Percentiles rank a stretch among this genome's conserved stretches.
phyloP scores from a whole-genome alignment of 2,797 vertebrate genomes.

The Danio choprae region DNA sequence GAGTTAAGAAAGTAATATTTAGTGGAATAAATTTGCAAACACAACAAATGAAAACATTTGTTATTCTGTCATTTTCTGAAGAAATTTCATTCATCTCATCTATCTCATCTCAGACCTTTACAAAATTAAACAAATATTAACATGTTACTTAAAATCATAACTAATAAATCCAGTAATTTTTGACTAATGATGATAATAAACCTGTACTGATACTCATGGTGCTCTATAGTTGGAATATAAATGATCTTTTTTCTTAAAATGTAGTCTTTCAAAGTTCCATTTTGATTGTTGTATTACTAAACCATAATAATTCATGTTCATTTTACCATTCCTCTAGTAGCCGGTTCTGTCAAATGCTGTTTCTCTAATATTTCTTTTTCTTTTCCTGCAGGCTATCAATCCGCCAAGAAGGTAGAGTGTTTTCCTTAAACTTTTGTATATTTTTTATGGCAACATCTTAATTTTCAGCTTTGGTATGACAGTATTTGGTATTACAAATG shows the following conservation, averaged over 20 bases:
- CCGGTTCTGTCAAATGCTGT: background rate
- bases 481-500: background rate
- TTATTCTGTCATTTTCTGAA: too few species aligned
- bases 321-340: background rate
- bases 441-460: background rate
- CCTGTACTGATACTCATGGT: too few species aligned
- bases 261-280: background rate
- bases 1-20: too few species aligned
- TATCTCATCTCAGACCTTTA: too few species aligned
- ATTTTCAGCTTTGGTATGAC: background rate
- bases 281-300: background rate
- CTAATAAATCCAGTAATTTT: too few species aligned
- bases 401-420: slow-evolving; percentile 75
- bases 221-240: background rate
- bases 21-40: too few species aligned
- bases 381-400: slow-evolving; percentile 69
- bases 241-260: background rate
- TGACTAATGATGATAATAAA: too few species aligned
- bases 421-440: slow-evolving; percentile 8
- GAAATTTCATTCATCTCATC: too few species aligned
- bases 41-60: too few species aligned
- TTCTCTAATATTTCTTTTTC: slow-evolving; percentile 25
- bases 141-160: too few species aligned
- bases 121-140: too few species aligned
- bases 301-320: background rate